A percentile compares a stretch with the other conserved stretches of the same genome.
Evolutionary conservation across 2,113 vertebrate genomes (phyloP).

Genomic region (Apeltes quadracus): DNA sequence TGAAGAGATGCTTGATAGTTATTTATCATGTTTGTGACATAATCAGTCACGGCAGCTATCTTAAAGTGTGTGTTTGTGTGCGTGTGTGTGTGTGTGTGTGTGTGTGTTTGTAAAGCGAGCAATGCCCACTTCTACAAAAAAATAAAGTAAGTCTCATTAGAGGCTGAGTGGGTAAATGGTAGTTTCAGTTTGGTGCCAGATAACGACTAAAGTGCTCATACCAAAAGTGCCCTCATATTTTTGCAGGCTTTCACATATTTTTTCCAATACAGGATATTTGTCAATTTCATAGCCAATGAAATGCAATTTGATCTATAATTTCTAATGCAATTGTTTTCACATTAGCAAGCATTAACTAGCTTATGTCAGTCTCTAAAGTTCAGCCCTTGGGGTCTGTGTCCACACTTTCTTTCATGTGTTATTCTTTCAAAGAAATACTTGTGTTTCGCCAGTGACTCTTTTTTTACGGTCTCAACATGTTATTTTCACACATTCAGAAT

Average conservation of each 20-base stretch:
- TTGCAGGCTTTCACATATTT: not conserved
- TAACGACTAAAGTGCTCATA: not conserved
- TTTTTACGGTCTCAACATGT: conserved; percentile 20
- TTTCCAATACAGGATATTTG: not conserved
- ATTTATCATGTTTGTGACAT: conserved; percentile 8
- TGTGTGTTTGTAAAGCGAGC: not conserved
- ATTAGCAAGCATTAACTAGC: not conserved
- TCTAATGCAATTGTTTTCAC: not conserved
- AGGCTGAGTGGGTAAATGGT: not conserved
- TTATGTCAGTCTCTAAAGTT: conserved; percentile 6
- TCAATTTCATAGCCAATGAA: not conserved
- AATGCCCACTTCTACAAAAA: not conserved
- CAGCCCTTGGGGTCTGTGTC: not conserved
- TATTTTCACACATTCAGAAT: conserved; percentile 12
- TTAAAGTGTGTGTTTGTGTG: not conserved
- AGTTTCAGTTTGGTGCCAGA: not conserved
- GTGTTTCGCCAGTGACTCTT: conserved; percentile 15
- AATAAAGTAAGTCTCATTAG: not conserved
- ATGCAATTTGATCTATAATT: not conserved
- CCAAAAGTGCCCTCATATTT: not conserved
- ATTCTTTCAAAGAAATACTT: not conserved
- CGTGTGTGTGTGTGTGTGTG: not conserved
- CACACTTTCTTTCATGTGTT: not conserved
- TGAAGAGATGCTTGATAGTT: conserved; percentile 47
- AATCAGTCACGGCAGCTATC: conserved; percentile 8